phyloP scores from a whole-genome alignment of 2,797 vertebrate genomes.

The Tauraco hartlaubi region DNA sequence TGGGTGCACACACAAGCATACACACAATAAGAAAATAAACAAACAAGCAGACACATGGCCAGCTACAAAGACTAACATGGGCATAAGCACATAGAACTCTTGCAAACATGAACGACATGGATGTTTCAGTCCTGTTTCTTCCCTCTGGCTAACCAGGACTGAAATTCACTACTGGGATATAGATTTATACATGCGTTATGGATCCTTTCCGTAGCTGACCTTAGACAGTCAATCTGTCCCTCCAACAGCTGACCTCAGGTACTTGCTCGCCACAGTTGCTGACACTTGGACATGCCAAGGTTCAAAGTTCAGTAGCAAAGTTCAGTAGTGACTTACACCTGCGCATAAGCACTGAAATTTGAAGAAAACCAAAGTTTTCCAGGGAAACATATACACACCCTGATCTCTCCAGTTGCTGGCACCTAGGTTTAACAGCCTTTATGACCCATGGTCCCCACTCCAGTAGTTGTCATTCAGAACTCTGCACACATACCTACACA shows the following conservation, averaged over 20 bases:
- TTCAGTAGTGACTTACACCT: not conserved
- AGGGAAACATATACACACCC: not conserved
- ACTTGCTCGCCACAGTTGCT: not conserved
- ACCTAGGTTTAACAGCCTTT: not conserved
- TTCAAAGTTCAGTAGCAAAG: not conserved
- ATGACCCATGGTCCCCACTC: not conserved
- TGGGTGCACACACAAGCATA: not conserved
- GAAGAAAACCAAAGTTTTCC: not conserved
- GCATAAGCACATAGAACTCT: not conserved
- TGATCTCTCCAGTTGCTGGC: not conserved
- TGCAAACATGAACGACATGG: not conserved
- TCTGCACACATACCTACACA: not conserved
- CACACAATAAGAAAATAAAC: not conserved
- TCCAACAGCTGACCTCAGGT: not conserved
- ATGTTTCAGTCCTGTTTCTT: not conserved
- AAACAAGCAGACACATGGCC: not conserved
- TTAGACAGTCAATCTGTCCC: not conserved
- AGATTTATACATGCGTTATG: not conserved
- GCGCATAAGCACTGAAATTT: not conserved
- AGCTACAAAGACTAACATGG: not conserved
- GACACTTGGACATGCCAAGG: not conserved
- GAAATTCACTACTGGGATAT: not conserved
- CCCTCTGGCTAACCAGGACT: not conserved
- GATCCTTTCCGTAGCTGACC: not conserved
- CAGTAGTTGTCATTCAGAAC: not conserved